Conservation (phyloP, 23 tunicate species). For the Phallusia fumigata region DNA sequence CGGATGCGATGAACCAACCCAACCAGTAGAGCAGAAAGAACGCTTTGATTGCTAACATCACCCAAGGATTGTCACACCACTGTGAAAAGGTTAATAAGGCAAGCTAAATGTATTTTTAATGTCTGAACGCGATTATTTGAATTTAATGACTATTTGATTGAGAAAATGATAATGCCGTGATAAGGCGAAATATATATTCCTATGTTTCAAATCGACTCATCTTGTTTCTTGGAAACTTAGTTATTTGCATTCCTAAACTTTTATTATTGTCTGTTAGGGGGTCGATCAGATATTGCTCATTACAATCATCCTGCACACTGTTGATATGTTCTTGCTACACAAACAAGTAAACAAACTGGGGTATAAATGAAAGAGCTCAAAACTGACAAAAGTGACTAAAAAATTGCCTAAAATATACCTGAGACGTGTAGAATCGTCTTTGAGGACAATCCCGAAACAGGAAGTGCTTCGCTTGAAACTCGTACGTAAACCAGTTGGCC, state of each 20-base stretch:
- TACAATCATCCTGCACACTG: too few relatives aligned
- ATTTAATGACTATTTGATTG: too few relatives aligned
- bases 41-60: conserved; percentile 10
- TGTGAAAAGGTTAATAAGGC: conserved; percentile 4
- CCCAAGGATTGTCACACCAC: conserved; percentile 23
- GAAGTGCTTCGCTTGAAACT: conserved; percentile 46
- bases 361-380: not conserved
- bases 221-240: too few relatives aligned
- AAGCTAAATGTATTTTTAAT: not conserved
- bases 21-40: conserved; percentile 29
- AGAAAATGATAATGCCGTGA: too few relatives aligned
- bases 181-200: too few relatives aligned
- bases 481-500: conserved; percentile 2
- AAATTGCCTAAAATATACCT: conserved; percentile 14
- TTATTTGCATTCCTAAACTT: too few relatives aligned
- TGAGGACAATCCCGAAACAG: conserved; percentile 16
- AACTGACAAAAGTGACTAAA: not conserved
- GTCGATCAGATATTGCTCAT: too few relatives aligned
- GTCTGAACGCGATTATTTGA: too few relatives aligned
- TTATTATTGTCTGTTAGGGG: too few relatives aligned
- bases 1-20: conserved; percentile 13
- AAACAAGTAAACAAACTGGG: not conserved
- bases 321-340: too few relatives aligned
- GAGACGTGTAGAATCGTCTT: conserved; percentile 21
- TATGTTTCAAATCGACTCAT: too few relatives aligned